These are phyloP conservation scores for Scelioninae gen. 1 DNA, from an alignment of 2,888 invertebrate genomes.

Conservation along the genomic window DNA sequence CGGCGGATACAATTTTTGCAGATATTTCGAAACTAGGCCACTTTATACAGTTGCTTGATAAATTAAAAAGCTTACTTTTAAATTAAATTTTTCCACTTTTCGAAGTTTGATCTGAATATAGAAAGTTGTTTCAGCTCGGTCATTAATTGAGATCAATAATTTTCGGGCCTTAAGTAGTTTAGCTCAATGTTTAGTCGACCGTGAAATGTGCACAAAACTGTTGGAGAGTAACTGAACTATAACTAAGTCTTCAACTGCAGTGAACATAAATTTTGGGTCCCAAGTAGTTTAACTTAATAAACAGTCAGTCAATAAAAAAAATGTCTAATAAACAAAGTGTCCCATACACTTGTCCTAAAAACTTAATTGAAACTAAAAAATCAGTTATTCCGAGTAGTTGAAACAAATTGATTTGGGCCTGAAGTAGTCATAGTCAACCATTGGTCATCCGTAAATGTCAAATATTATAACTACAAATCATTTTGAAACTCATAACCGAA, in stretches of 20 bases:
- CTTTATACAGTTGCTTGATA: constrained; percentile 15
- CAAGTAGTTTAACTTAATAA: background rate
- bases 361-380: background rate
- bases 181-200: constrained; percentile 31
- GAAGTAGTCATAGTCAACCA: constrained; percentile 15
- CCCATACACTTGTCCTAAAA: background rate
- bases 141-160: constrained; percentile 30
- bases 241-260: background rate
- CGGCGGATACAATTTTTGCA: constrained; percentile 43
- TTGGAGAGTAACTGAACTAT: background rate
- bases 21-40: constrained; percentile 48
- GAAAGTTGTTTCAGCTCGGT: background rate
- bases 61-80: constrained; percentile 14
- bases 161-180: constrained; percentile 39
- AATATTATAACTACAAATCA: background rate
- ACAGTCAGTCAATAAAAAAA: background rate
- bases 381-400: background rate
- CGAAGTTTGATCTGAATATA: background rate
- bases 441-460: constrained; percentile 7
- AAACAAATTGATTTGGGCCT: background rate
- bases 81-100: constrained; percentile 22
- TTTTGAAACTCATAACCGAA: constrained; percentile 4
- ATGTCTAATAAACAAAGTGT: background rate
- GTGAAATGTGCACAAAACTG: background rate
- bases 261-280: background rate